Evolutionary conservation across 2,113 vertebrate species (phyloP).

Genomic region (Symphodus melops): DNA sequence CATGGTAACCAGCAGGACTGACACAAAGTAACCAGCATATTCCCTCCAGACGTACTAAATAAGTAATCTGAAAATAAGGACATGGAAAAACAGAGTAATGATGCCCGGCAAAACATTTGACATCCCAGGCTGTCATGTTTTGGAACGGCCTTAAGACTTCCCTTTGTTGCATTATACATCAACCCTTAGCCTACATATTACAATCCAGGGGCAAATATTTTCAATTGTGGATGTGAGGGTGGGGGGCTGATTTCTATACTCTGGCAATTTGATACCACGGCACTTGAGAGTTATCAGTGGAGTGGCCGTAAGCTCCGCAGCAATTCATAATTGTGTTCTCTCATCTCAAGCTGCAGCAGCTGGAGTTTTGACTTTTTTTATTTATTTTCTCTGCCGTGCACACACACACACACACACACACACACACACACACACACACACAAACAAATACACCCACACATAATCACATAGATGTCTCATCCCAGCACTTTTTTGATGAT

Average conservation of each 20-base stretch:
- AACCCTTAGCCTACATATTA: slow-evolving; percentile 70
- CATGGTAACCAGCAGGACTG: slow-evolving; percentile 51
- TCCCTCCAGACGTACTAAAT: slow-evolving; percentile 57
- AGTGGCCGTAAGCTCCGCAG: slow-evolving; percentile 75
- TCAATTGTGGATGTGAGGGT: slow-evolving; percentile 61
- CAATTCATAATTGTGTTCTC: slow-evolving; percentile 81
- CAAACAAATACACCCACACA: slow-evolving; percentile 29
- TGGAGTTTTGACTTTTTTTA: slow-evolving; percentile 69
- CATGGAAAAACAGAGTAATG: slow-evolving; percentile 68
- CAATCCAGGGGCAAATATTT: slow-evolving; percentile 77
- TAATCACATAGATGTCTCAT: slow-evolving; percentile 68
- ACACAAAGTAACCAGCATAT: slow-evolving; percentile 39
- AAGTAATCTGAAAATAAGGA: slow-evolving; percentile 67
- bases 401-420: slow-evolving; percentile 53
- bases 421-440: slow-evolving; percentile 30
- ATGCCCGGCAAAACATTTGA: slow-evolving; percentile 72
- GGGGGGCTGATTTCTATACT: slow-evolving; percentile 61
- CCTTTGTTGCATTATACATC: slow-evolving; percentile 80
- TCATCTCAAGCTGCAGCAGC: slow-evolving; percentile 77
- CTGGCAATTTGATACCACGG: slow-evolving; percentile 71
- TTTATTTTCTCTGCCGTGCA: slow-evolving; percentile 56
- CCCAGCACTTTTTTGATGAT: slow-evolving; percentile 79
- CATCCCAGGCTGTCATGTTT: slow-evolving; percentile 61
- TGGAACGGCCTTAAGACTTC: slow-evolving; percentile 67
- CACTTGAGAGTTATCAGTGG: slow-evolving; percentile 74